These are phyloP conservation scores for Aporophyla lueneburgensis DNA, from an alignment of 2,888 invertebrate species.

Conservation along the genomic window DNA sequence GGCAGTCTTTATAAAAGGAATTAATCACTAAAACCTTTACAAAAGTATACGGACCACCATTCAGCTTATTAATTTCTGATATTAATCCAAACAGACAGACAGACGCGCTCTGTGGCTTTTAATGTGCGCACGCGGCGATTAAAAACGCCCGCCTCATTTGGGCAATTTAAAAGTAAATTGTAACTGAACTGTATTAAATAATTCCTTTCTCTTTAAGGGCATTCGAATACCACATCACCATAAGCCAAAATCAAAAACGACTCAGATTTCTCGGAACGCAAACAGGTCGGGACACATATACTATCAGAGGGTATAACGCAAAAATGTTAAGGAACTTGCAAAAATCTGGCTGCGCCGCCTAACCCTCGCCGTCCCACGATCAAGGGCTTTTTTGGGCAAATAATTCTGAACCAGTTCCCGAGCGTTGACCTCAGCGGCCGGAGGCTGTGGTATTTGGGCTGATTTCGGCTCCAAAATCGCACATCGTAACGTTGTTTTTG, in stretches of 20 bases:
- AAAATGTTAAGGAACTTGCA: slow-evolving; percentile 73
- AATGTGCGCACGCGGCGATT: slow-evolving; percentile 34
- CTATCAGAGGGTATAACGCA: slow-evolving; percentile 63
- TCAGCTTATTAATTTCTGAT: slow-evolving; percentile 41
- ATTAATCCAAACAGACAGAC: slow-evolving; percentile 57
- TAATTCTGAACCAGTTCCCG: slow-evolving; percentile 85
- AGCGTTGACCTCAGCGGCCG: slow-evolving; percentile 79
- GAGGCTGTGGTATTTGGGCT: slow-evolving; percentile 84
- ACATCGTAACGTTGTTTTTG: slow-evolving; percentile 87
- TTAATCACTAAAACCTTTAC: slow-evolving; percentile 20
- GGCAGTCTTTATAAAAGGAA: slow-evolving; percentile 7
- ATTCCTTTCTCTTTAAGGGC: slow-evolving; percentile 56
- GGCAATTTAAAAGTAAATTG: slow-evolving; percentile 61
- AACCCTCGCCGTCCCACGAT: slow-evolving; percentile 71
- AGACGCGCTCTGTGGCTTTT: slow-evolving; percentile 28
- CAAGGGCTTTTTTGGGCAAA: slow-evolving; percentile 87
- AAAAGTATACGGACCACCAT: slow-evolving; percentile 6
- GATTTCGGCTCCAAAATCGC: slow-evolving; percentile 88
- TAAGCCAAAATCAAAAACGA: slow-evolving; percentile 59
- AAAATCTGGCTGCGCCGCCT: slow-evolving; percentile 71
- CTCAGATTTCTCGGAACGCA: slow-evolving; percentile 48
- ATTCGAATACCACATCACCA: slow-evolving; percentile 60
- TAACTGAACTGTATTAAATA: slow-evolving; percentile 61
- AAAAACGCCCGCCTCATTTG: slow-evolving; percentile 50
- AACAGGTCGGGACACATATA: slow-evolving; percentile 54